Evolutionary conservation across 2,888 invertebrate species (phyloP).

Genomic region (Caenorhabditis doughertyi): DNA sequence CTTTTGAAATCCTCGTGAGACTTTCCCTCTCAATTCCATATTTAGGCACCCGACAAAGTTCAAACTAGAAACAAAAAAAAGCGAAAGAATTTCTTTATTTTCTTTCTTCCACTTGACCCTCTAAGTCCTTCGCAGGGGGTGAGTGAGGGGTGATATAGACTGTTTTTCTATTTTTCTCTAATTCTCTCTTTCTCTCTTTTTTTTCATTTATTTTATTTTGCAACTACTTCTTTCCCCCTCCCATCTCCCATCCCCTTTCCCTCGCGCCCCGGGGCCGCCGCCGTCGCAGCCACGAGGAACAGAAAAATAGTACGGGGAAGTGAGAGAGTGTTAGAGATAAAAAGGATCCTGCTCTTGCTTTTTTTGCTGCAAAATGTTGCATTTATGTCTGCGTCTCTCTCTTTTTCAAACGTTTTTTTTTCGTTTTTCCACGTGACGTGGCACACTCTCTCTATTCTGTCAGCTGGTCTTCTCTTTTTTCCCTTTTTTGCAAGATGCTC

Average conservation of each 20-base stretch:
- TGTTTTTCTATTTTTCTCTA: background rate
- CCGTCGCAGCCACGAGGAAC: background rate
- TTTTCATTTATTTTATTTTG: slow-evolving; percentile 20
- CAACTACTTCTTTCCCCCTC: slow-evolving; percentile 8
- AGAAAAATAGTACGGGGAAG: background rate
- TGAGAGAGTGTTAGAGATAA: background rate
- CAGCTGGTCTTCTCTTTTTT: slow-evolving; percentile 29
- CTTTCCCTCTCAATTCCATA: no score
- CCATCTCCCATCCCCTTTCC: background rate
- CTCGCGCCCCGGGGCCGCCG: background rate
- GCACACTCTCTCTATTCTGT: slow-evolving; percentile 29
- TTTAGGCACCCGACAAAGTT: no score
- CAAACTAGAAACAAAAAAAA: no score
- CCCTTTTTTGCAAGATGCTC: slow-evolving; percentile 29
- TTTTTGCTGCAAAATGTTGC: slow-evolving; percentile 51
- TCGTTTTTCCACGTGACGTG: slow-evolving; percentile 40
- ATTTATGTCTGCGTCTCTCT: slow-evolving; percentile 42
- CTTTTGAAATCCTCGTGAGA: no score
- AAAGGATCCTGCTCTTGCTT: background rate
- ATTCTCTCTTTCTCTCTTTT: slow-evolving; percentile 10
- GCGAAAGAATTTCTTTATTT: no score
- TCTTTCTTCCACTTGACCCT: no score
- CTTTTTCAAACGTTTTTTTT: background rate
- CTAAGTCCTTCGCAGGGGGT: no score
- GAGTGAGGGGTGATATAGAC: no score